Base-by-base conservation (phyloP, 2,797 vertebrate genomes). In the Muraenolepis orangiensis region DNA sequence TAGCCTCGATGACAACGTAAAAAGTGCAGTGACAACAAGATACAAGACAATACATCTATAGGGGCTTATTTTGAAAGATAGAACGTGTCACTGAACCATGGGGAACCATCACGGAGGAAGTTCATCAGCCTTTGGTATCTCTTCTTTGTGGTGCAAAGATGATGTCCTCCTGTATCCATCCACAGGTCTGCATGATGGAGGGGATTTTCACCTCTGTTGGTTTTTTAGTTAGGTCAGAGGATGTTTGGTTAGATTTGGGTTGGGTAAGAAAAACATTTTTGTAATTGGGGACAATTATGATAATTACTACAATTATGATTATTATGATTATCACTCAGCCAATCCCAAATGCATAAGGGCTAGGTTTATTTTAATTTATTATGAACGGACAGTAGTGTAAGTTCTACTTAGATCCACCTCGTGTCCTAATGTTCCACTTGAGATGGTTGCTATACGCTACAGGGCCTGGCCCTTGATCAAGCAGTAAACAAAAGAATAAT, bases 71-170 rank as follows among this genome's bases (percentile, higher is more conserved):
- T 10, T 64, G 57, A 12, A 66, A n/a, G n/a, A 18, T 29, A 28
- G 2, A 23, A 5, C 67, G 66, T 57, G n/a, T 51, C 51, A 57
- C 30, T 76, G 30, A 76, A 32, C 75, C 36, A 38, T 23, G 66
- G 76, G 16, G 67, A 75, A 31, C 46, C 5, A 40, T 68, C 30
- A 46, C 13, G 34, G 42, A 76, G 26, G 74, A 73, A 31, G 68
- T 71, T 28, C 36, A 64, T 64, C 71, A 26, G n/a, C 66, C 23
- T 64, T 12, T 26, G 73, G 46, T 66, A 31, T 76, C 74, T 71
- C 31, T 68, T 74, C 71, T 28, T 70, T 26, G 68, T 72, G 40
- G 14, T 77, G 46, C 72, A 57, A 8, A 64, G 57, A 64, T 4
- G n/a, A 12, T 64, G 57, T 4, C 57, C 57, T 3, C 23, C 57